Evolutionary conservation across 2,113 vertebrate species (phyloP).

Genomic region (Thryonomys swinderianus): DNA sequence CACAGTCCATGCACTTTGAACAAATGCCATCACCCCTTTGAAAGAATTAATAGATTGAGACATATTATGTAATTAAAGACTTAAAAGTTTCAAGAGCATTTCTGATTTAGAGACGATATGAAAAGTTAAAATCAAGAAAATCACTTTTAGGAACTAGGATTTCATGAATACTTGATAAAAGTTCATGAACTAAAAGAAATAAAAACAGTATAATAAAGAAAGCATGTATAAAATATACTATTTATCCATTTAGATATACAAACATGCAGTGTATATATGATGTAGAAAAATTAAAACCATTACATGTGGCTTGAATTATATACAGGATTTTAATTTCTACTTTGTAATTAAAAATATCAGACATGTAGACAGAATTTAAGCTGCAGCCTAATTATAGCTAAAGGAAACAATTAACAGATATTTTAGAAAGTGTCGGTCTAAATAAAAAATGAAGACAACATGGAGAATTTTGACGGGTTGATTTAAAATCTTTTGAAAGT

Average conservation of each 20-base stretch:
- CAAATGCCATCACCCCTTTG: not conserved
- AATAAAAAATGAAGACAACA: not conserved
- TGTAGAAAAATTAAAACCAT: not conserved
- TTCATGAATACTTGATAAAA: not conserved
- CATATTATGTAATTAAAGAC: not conserved
- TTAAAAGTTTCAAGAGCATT: conserved; percentile 72
- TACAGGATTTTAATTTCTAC: not conserved
- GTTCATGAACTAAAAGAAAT: not conserved
- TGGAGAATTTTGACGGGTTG: not conserved
- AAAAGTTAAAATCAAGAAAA: conserved; percentile 67
- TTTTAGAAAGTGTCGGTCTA: not conserved
- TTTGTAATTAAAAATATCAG: not conserved
- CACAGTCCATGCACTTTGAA: not conserved
- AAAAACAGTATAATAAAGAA: not conserved
- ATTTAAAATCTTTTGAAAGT: not conserved
- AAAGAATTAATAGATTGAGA: not conserved
- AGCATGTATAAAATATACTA: too few relatives aligned
- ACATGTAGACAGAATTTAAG: not conserved
- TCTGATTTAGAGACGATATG: conserved; percentile 57
- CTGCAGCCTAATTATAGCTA: not conserved
- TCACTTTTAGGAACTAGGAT: not conserved
- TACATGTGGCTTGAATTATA: not conserved
- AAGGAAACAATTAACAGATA: not conserved
- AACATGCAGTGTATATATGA: not conserved
- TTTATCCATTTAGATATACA: too few relatives aligned